Evolutionary conservation across 2,888 invertebrate genomes (phyloP).

Genomic region (Congeria kusceri): DNA sequence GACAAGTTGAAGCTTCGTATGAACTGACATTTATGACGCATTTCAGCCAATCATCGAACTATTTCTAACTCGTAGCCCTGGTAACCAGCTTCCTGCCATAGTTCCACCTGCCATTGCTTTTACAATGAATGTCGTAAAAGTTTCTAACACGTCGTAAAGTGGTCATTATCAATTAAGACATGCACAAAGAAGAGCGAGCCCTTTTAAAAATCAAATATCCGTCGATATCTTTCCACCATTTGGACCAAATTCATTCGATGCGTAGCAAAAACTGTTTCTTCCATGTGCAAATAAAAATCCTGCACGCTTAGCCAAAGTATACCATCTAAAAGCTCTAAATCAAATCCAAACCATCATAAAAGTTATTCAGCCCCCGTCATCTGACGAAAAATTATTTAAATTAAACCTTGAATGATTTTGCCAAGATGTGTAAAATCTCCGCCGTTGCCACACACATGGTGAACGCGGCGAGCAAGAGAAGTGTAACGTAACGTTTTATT

Average conservation of each 20-base stretch:
- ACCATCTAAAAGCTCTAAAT: too few relatives aligned
- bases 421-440: too few relatives aligned
- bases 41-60: constrained; percentile 42
- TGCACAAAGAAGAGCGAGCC: constrained; percentile 12
- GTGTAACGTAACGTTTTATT: constrained; percentile 29
- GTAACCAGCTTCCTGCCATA: constrained; percentile 44
- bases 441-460: constrained; percentile 36
- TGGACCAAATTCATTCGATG: not conserved
- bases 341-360: too few relatives aligned
- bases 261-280: too few relatives aligned
- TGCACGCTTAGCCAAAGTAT: too few relatives aligned
- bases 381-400: too few relatives aligned
- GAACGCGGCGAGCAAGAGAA: not conserved
- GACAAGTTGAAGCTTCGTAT: constrained; percentile 2
- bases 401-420: too few relatives aligned
- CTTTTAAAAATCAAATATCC: too few relatives aligned
- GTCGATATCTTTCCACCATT: not conserved
- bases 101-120: constrained; percentile 60
- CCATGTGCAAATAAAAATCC: too few relatives aligned
- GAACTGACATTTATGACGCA: constrained; percentile 29
- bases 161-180: constrained; percentile 65
- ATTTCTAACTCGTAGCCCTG: constrained; percentile 46
- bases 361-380: too few relatives aligned
- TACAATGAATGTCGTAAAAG: constrained; percentile 59
- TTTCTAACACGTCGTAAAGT: constrained; percentile 55